Evolutionary conservation across 92 coral and sea anemone genomes (phyloP), one percentile per base, ranked within the genome.

Genomic region (Epizoanthus stellaris): DNA sequence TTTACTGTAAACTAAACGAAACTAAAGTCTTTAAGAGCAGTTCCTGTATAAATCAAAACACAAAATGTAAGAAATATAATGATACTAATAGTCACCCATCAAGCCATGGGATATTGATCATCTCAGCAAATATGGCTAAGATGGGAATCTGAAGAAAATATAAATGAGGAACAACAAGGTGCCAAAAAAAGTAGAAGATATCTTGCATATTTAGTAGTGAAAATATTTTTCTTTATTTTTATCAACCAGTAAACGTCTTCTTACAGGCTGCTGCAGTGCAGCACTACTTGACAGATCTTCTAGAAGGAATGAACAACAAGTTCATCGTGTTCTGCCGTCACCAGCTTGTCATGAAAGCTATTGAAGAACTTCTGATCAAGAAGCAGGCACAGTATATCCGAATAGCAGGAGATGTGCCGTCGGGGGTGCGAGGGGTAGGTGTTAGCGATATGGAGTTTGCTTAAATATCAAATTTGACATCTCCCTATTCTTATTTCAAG

Each of bases 271-370:
- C 95, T n/a, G 92, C 98, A 13, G 89, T 94, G 47, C 96, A 93
- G 67, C 94, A 94, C 65, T 96, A 96, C 86, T 70, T 96, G 15
- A 86, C 93, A 6, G 98, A 96, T 47, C 91, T 96, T 57, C 84
- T 93, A 6, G 96, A 94, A 19, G 93, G 98, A 14, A 87, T 93
- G 90, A 94, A 92, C 17, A 88, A 92, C 80, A 96, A 96, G 88
- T 94, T 94, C 73, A 70, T 96, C 53, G 99, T 96, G 74, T 96
- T 96, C 77, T 93, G 93, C 58, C 98, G 98, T 23, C 99, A 96
- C 84, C 82, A 88, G 54, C 76, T 70, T 16, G 97, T 96, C 25
- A 86, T 93, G 81, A 79, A 90, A 75, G 98, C 96, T 9, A 88
- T 96, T 53, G 92, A 90, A 47, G 76, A 85, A 42, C 90, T 71